Conservation (phyloP, 2,888 invertebrate genomes). For the Nomada ferruginata region DNA sequence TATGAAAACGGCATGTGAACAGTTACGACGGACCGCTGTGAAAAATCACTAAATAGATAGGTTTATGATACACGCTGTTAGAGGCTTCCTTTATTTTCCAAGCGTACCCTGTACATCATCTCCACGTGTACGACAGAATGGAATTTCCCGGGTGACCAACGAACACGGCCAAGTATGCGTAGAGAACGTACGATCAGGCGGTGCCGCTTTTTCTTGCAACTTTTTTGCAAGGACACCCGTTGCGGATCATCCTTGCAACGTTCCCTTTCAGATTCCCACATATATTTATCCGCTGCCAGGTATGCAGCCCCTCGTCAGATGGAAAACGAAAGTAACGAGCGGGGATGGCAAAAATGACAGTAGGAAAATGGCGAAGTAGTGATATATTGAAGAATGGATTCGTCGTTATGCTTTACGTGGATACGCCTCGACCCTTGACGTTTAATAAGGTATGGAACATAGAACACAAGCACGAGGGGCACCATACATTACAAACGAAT, state of each 20-base stretch:
- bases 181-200: slow-evolving; percentile 27
- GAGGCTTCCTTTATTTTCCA: slow-evolving; percentile 45
- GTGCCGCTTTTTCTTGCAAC: slow-evolving; percentile 56
- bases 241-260: slow-evolving; percentile 55
- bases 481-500: too few relatives aligned
- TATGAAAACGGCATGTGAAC: slow-evolving; percentile 16
- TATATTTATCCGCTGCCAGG: slow-evolving; percentile 41
- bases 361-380: background rate
- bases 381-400: too few relatives aligned
- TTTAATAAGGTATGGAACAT: too few relatives aligned
- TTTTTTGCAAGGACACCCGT: slow-evolving; percentile 56
- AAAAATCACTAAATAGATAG: background rate
- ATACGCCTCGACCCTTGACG: too few relatives aligned
- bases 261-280: slow-evolving; percentile 51
- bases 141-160: slow-evolving; percentile 48
- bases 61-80: slow-evolving; percentile 54
- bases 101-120: background rate
- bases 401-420: too few relatives aligned
- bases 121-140: slow-evolving; percentile 32
- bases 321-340: background rate
- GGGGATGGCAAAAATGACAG: background rate
- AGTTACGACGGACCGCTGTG: slow-evolving; percentile 1
- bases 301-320: background rate
- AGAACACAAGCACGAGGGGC: too few relatives aligned
- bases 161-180: background rate